A percentile compares a stretch with the other conserved stretches of the same genome.
Conservation (phyloP, 2,797 vertebrate genomes). For the Chloroceryle inda region DNA sequence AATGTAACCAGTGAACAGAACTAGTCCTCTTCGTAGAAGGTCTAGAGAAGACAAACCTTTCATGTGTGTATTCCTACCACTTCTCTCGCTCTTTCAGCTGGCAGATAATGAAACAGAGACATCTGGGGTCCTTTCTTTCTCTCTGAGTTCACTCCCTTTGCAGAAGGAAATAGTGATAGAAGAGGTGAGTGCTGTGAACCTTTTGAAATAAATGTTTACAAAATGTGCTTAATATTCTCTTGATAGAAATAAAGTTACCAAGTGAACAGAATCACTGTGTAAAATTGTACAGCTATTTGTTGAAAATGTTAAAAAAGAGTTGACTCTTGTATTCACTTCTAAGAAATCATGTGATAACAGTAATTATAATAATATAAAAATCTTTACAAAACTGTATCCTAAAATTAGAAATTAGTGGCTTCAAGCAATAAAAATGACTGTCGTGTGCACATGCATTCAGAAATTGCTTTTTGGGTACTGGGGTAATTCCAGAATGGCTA, state of each 20-base stretch:
- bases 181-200: conserved; percentile 35
- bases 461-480: not conserved
- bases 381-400: not conserved
- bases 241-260: not conserved
- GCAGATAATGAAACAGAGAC: not conserved
- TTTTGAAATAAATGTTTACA: not conserved
- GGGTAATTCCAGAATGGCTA: not conserved
- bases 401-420: not conserved
- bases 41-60: not conserved
- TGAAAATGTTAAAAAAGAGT: not conserved
- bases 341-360: not conserved
- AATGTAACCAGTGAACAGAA: not conserved
- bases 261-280: not conserved
- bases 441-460: not conserved
- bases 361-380: not conserved
- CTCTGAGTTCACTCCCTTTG: conserved; percentile 57
- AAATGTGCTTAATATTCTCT: not conserved
- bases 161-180: conserved; percentile 53
- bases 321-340: not conserved
- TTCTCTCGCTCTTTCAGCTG: conserved; percentile 28
- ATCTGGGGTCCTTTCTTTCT: conserved; percentile 23
- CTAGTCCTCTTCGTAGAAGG: not conserved
- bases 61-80: rapidly evolving
- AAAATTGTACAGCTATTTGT: not conserved
- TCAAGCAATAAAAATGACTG: not conserved